Conservation (phyloP, 2,888 invertebrate genomes). For the Dexiosoma caninum region DNA sequence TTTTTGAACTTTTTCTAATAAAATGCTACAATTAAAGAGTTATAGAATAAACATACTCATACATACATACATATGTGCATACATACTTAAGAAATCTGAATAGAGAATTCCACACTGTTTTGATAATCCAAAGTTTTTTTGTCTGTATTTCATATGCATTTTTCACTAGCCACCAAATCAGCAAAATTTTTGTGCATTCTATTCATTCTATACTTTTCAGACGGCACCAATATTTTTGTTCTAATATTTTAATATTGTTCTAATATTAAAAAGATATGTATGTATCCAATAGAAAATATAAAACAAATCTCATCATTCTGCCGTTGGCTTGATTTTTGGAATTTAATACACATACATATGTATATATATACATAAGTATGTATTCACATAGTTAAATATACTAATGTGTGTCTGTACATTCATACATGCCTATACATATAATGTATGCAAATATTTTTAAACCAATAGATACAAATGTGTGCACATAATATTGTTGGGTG, state of each 20-base stretch:
- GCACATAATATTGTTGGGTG: neutral
- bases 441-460: neutral
- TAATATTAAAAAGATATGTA: neutral
- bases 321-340: constrained; percentile 40
- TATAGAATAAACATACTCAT: too few species aligned
- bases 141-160: constrained; percentile 42
- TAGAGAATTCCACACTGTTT: neutral
- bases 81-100: neutral
- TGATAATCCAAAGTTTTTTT: neutral
- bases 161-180: constrained; percentile 30
- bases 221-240: constrained; percentile 64
- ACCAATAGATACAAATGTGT: neutral
- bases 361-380: neutral
- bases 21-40: too few species aligned
- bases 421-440: neutral
- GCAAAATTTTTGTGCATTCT: constrained; percentile 50
- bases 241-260: constrained; percentile 10
- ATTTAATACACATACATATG: constrained; percentile 7
- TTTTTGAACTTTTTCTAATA: too few species aligned
- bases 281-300: too few species aligned
- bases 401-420: neutral
- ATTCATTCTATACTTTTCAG: constrained; percentile 55
- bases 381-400: neutral
- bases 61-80: neutral
- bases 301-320: constrained; percentile 21